phyloP scores from a whole-genome alignment of 1,140 invertebrate genomes.

The Microvelia longipes region DNA sequence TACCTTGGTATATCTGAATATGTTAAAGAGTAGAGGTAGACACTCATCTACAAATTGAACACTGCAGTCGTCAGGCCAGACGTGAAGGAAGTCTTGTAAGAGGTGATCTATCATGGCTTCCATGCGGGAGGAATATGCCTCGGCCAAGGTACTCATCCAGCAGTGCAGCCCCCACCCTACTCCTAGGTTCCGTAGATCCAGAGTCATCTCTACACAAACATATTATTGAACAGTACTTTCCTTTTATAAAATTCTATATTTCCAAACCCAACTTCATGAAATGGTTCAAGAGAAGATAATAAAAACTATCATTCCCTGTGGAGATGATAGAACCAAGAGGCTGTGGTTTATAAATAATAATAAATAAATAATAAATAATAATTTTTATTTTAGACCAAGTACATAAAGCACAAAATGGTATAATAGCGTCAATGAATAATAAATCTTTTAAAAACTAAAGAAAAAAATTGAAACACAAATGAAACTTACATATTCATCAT shows the following conservation, averaged over 20 bases:
- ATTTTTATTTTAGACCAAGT: too few relatives aligned
- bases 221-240: neutral
- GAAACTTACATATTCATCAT: too few relatives aligned
- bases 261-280: too few relatives aligned
- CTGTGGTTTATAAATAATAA: too few relatives aligned
- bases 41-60: slow-evolving; percentile 79
- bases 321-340: too few relatives aligned
- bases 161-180: slow-evolving; percentile 79
- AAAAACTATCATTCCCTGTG: too few relatives aligned
- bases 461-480: too few relatives aligned
- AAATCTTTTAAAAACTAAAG: too few relatives aligned
- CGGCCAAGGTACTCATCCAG: slow-evolving; percentile 78
- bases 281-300: too few relatives aligned
- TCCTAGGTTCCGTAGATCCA: slow-evolving; percentile 64
- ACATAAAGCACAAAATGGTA: too few relatives aligned
- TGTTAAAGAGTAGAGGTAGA: slow-evolving; percentile 73
- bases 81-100: slow-evolving; percentile 76
- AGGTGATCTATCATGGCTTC: slow-evolving; percentile 79
- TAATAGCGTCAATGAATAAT: too few relatives aligned
- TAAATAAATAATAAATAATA: too few relatives aligned
- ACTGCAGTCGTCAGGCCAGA: slow-evolving; percentile 67
- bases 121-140: slow-evolving; percentile 62
- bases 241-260: neutral
- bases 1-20: slow-evolving; percentile 78
- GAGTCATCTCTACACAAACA: slow-evolving; percentile 56